Percentiles rank a stretch among this genome's conserved stretches.
Evolutionary conservation across 2,888 invertebrate genomes (phyloP).

Genomic region (Ormyrus thymus): DNA sequence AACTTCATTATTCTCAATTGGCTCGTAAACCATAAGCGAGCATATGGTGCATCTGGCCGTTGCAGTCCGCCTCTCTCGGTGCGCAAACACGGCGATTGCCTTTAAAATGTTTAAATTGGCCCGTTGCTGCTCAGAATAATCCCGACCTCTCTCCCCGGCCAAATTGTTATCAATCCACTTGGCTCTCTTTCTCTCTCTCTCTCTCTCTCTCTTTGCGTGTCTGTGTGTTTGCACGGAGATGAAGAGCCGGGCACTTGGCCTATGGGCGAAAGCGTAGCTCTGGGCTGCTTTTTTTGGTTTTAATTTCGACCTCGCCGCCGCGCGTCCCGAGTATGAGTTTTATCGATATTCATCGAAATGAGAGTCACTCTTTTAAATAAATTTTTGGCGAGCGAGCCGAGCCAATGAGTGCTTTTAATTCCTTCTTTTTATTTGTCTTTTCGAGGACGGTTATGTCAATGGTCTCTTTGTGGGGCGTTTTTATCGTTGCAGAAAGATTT

Average conservation of each 20-base stretch:
- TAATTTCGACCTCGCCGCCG: background rate
- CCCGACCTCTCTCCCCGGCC: conserved; percentile 28
- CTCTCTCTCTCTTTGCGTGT: background rate
- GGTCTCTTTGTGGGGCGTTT: no score
- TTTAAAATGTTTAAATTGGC: conserved; percentile 54
- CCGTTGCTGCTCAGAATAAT: conserved; percentile 43
- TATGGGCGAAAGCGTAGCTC: background rate
- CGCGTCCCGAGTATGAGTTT: background rate
- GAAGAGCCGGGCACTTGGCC: background rate
- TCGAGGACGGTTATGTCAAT: background rate
- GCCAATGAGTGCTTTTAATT: conserved; percentile 13
- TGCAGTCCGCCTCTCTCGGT: conserved; percentile 6
- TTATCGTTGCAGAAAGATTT: no score
- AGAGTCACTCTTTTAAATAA: conserved; percentile 16
- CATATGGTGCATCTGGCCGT: conserved; percentile 53
- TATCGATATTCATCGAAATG: conserved; percentile 7
- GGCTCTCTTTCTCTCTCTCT: conserved; percentile 5
- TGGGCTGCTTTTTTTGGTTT: background rate
- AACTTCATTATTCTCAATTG: conserved; percentile 58
- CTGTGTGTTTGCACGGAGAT: background rate
- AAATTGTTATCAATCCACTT: conserved; percentile 55
- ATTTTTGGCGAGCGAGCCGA: background rate
- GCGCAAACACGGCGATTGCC: conserved; percentile 38
- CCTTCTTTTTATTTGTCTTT: conserved; percentile 6
- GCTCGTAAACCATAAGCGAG: conserved; percentile 50